phyloP scores from a whole-genome alignment of 1,140 invertebrate species.

The Sycophaga agraensis region DNA sequence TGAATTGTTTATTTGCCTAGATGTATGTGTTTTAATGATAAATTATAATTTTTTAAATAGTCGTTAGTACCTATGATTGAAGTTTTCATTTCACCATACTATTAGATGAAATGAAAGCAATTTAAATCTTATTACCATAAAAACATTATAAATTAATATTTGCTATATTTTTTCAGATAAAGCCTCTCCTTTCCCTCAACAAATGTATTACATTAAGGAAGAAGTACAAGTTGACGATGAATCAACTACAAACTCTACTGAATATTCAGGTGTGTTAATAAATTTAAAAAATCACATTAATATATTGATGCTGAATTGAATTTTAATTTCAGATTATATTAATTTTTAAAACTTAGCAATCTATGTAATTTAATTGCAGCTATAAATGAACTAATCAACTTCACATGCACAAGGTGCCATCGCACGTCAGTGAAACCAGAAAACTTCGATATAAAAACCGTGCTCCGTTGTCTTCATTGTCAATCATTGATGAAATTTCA shows the following conservation, averaged over 20 bases:
- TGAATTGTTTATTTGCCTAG: too few relatives aligned
- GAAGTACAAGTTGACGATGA: constrained; percentile 7
- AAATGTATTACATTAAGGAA: constrained; percentile 1
- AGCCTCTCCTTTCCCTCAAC: background rate
- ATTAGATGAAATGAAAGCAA: too few relatives aligned
- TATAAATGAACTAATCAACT: background rate
- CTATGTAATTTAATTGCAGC: background rate
- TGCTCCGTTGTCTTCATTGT: background rate
- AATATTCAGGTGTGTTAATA: background rate
- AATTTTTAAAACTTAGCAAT: background rate
- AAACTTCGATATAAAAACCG: background rate
- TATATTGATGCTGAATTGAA: background rate
- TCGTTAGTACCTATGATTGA: too few relatives aligned
- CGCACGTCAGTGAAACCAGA: constrained; percentile 1
- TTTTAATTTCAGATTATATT: background rate
- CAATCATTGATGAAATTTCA: constrained; percentile 14
- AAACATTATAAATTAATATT: too few relatives aligned
- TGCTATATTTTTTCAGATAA: constrained; percentile 20
- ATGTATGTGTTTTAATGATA: too few relatives aligned
- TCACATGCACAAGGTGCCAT: constrained; percentile 15
- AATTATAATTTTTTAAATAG: too few relatives aligned
- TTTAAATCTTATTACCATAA: too few relatives aligned
- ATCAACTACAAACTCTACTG: background rate
- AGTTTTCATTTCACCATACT: too few relatives aligned
- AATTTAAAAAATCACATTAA: too few relatives aligned